Base-by-base conservation (phyloP, 2,113 vertebrate genomes). In the Zosterops pallidus region DNA sequence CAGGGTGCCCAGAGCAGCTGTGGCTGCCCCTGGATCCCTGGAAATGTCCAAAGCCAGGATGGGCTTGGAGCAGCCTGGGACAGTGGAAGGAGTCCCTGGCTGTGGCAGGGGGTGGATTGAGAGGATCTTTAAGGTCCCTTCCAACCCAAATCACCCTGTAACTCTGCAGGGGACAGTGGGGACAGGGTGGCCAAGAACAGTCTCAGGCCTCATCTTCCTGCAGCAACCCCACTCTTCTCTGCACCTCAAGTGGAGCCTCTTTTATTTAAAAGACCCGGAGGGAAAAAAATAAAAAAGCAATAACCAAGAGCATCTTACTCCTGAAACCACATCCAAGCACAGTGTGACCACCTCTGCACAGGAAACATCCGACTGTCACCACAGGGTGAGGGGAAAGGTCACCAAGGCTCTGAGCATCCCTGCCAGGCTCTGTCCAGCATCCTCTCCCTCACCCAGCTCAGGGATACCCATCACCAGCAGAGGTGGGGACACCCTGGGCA, bases 381-480 rank as follows among this genome's bases (percentile, higher is more conserved):
- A 0, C 2, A 0, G 14, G 18, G 7, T 2, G 1, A 6, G 7
- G 8, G 57, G 13, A 9, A 5, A 70, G 23, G 23, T 29, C 33
- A 4, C 2, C 1, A 6, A 12, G 29, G 42, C n/a, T 70, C 77
- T 59, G 95, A 82, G 62, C 77, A 52, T 52, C 83, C 44, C 26
- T 70, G n/a, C 6, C 0, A 0, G 8, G 26, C 42, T 33, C 35
- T 19, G 19, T 13, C 13, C 53, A 22, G 39, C 33, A 29, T 2
- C 62, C 17, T 7, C 12, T 31, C 14, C 1, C 64, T 57, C 13
- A 6, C 8, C 12, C 37, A 17, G 29, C 16, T 3, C 2, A 1
- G 42, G 39, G 62, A 5, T 23, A 14, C 31, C 12, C 56, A 15
- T 6, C 11, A 0, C 22, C 63, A 44, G 68, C 74, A 53, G 52